Evolutionary conservation across 2,797 vertebrate species (phyloP), one percentile per base, ranked within the genome.

Genomic region (Brachyalestes nurse): DNA sequence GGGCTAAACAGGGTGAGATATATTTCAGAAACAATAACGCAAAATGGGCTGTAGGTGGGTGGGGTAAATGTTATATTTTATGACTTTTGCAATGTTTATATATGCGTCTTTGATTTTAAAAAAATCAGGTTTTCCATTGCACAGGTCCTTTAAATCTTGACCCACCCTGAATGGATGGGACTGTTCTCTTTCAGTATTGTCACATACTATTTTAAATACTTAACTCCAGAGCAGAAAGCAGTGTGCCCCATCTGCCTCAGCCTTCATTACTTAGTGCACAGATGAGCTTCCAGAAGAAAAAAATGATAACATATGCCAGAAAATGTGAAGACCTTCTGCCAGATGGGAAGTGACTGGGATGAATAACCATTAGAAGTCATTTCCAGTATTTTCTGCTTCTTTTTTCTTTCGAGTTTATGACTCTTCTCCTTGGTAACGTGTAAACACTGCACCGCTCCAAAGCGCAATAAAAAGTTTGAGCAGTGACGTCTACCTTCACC

Each of bases 371-470:
- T 82, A 87, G 84, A 90, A 92, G 91, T 93, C 71, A 91, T 93
- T 93, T 95, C 92, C 92, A 93, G 87, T 90, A 89, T 77, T 87
- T 72, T 64, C 62, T 87, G 83, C 81, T 83, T 14, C 61, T 73
- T 88, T 89, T 51, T 89, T 89, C 86, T 51, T 55, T 84, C 82
- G 71, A 28, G 83, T 88, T 84, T 87, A 85, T 83, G 80, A 79
- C 79, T 86, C 82, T 82, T 94, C 86, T 87, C 92, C 88, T 58
- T 90, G 92, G 89, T 80, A 92, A 93, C 88, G n/a, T 85, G 83
- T 88, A 93, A 95, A 95, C 89, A 94, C 85, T 88, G 85, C 74
- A 86, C 87, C 90, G 84, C 85, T 90, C 81, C 86, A 76, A 51
- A 28, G 83, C 75, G 86, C 86, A 87, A 88, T 92, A 90, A 93